Evolutionary conservation across 2,113 vertebrate species (phyloP).

Genomic region (Melanotaenia duboulayi): DNA sequence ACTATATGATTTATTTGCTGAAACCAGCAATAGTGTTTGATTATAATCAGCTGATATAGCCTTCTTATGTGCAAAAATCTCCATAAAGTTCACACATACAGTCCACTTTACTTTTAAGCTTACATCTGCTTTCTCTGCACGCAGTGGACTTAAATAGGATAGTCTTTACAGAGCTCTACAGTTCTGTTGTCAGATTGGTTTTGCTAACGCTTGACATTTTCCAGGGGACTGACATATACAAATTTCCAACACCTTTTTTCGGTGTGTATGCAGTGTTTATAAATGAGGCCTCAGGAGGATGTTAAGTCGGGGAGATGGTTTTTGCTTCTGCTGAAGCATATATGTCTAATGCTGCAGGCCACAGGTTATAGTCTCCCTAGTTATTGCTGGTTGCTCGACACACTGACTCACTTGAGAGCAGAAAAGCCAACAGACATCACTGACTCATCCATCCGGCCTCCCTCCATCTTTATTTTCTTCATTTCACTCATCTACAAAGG

Average conservation of each 20-base stretch:
- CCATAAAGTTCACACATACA: too few species aligned
- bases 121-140: too few species aligned
- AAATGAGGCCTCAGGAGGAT: conserved; percentile 40
- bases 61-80: too few species aligned
- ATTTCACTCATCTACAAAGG: conserved; percentile 27
- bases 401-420: conserved; percentile 37
- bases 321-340: conserved; percentile 19
- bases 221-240: conserved; percentile 3
- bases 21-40: too few species aligned
- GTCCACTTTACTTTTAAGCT: too few species aligned
- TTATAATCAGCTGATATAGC: too few species aligned
- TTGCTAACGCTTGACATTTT: conserved; percentile 19
- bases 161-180: not conserved
- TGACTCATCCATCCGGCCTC: conserved; percentile 56
- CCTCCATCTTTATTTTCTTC: conserved; percentile 14
- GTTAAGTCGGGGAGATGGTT: conserved; percentile 28
- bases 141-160: too few species aligned
- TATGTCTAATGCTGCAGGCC: conserved; percentile 50
- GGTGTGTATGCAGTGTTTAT: conserved; percentile 24
- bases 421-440: conserved; percentile 51
- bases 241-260: conserved; percentile 11
- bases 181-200: conserved; percentile 15
- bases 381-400: conserved; percentile 24
- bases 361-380: conserved; percentile 48
- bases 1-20: too few species aligned